Evolutionary conservation across 2,113 vertebrate genomes (phyloP).

Genomic region (Thryonomys swinderianus): DNA sequence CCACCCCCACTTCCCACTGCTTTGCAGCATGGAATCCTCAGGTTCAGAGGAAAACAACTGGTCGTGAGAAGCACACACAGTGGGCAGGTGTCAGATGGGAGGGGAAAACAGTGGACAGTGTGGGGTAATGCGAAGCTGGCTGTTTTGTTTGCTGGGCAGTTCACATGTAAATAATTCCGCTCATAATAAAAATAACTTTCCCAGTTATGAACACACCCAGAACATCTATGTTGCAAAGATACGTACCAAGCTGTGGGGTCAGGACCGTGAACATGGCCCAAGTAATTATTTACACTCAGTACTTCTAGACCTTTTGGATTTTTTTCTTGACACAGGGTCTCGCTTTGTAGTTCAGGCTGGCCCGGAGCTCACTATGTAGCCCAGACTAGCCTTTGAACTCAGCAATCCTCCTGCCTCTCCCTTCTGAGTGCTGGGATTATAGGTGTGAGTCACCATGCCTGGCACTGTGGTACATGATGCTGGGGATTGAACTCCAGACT

Average conservation of each 20-base stretch:
- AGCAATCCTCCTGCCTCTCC: no score
- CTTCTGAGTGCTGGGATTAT: no score
- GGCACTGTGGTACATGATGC: no score
- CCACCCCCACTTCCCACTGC: background rate
- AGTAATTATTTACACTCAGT: background rate
- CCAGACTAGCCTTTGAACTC: no score
- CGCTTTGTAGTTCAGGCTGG: no score
- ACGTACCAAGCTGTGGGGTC: background rate
- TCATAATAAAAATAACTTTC: background rate
- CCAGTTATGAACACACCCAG: background rate
- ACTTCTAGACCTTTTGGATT: background rate
- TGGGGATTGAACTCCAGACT: no score
- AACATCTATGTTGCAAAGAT: background rate
- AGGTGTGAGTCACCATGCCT: no score
- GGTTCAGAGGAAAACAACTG: background rate
- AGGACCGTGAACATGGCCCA: background rate
- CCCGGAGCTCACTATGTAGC: no score
- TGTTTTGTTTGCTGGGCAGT: background rate
- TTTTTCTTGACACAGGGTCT: background rate
- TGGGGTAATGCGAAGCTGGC: no score
- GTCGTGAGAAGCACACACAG: background rate
- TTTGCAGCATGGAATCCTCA: background rate
- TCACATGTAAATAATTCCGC: background rate
- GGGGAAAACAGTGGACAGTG: background rate
- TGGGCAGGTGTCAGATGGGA: no score